Evolutionary conservation across 2,888 invertebrate genomes (phyloP).

Genomic region (Ferrisia virgata): DNA sequence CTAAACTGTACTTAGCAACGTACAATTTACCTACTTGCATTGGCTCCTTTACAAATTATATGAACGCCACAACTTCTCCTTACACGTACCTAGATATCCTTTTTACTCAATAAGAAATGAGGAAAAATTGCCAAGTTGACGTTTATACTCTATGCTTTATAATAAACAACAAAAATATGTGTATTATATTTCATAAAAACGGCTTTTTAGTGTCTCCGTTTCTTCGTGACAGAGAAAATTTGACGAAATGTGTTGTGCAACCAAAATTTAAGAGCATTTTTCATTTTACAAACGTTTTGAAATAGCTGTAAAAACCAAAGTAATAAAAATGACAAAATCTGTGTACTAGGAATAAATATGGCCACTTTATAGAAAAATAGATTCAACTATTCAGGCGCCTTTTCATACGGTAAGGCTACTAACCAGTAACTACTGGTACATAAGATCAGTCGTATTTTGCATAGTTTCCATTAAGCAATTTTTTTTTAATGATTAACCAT

Average conservation of each 20-base stretch:
- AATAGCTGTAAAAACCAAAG: constrained; percentile 14
- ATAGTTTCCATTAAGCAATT: neutral
- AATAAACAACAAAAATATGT: constrained; percentile 25
- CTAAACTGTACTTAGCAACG: too few relatives aligned
- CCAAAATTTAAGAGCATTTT: constrained; percentile 4
- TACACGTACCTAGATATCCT: neutral
- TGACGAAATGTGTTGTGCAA: constrained; percentile 9
- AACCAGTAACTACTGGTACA: too few relatives aligned
- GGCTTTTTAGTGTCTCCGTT: constrained; percentile 12
- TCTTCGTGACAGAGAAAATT: neutral
- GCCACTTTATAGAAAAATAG: constrained; percentile 29
- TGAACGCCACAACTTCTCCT: neutral
- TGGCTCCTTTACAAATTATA: neutral
- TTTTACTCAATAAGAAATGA: neutral
- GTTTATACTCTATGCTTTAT: neutral
- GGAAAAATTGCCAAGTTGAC: constrained; percentile 13
- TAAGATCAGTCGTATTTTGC: neutral
- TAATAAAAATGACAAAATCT: constrained; percentile 31
- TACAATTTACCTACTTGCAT: too few relatives aligned
- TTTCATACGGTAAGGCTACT: neutral
- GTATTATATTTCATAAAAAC: constrained; percentile 28
- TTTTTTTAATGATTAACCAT: neutral
- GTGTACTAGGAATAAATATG: constrained; percentile 13
- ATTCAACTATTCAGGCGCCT: constrained; percentile 6
- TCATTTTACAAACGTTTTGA: constrained; percentile 23